Evolutionary conservation across 2,113 vertebrate genomes (phyloP).

Genomic region (Stomatorhinus ivindoensis): DNA sequence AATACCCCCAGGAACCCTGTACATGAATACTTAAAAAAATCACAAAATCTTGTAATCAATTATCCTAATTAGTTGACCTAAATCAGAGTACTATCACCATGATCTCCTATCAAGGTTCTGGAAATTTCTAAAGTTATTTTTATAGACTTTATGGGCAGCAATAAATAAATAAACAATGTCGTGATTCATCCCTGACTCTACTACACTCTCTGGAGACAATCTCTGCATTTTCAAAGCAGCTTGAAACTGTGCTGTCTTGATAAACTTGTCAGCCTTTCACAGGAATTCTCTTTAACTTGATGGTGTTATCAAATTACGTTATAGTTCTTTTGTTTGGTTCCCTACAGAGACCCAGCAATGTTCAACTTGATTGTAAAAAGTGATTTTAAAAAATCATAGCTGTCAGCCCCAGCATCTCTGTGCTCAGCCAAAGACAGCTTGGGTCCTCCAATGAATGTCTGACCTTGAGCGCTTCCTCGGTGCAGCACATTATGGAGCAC

Average conservation of each 20-base stretch:
- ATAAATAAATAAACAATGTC: not conserved
- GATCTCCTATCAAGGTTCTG: not conserved
- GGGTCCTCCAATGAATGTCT: not conserved
- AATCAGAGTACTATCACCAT: not conserved
- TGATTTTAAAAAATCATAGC: not conserved
- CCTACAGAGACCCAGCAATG: not conserved
- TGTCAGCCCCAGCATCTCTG: not conserved
- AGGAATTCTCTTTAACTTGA: not conserved
- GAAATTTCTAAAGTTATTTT: not conserved
- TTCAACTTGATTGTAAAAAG: constrained; percentile 4
- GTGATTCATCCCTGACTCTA: not conserved
- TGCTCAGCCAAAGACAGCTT: not conserved
- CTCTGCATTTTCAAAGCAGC: not conserved
- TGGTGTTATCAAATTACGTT: not conserved
- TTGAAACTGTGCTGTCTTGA: not conserved
- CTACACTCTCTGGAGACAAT: not conserved
- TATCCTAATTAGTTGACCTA: not conserved
- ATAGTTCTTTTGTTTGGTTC: not conserved
- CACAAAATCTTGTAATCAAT: not conserved
- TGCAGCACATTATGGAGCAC: not conserved
- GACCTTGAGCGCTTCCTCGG: not conserved
- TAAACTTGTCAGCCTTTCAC: not conserved
- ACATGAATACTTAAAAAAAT: not conserved
- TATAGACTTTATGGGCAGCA: not conserved
- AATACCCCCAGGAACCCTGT: not conserved